Conservation (phyloP, 2,888 invertebrate genomes). For the Muschampia plurimacula region DNA sequence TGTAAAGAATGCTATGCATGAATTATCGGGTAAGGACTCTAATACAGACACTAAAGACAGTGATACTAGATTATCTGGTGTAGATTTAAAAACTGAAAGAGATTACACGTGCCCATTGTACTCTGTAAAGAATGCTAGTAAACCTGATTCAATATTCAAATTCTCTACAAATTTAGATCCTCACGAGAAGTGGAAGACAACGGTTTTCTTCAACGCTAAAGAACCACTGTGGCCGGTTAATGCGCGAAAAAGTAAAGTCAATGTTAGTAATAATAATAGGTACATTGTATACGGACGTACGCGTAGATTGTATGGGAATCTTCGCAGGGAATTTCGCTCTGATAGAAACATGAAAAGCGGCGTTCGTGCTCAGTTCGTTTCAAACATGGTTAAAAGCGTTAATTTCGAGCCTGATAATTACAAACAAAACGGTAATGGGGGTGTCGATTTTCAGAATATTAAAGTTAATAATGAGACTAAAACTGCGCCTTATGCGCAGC, state of each 20-base stretch:
- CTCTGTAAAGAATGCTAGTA: background rate
- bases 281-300: background rate
- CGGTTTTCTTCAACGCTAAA: background rate
- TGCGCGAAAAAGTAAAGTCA: background rate
- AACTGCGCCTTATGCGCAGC: background rate
- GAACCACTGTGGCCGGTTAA: constrained; percentile 4
- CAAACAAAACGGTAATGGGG: background rate
- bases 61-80: background rate
- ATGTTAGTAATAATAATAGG: background rate
- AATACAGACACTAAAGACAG: background rate
- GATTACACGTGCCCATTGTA: background rate
- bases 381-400: background rate
- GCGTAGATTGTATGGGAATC: too few species aligned
- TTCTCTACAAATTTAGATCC: background rate
- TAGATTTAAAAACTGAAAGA: background rate
- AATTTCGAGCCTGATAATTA: background rate
- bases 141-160: background rate
- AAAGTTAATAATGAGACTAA: too few species aligned
- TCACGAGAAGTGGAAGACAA: constrained; percentile 6
- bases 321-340: background rate
- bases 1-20: too few species aligned
- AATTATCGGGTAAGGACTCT: background rate
- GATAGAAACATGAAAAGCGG: background rate
- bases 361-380: background rate
- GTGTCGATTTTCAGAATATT: too few species aligned